phyloP scores from a whole-genome alignment of 1,140 invertebrate species.

The Trinorchestia longiramus region DNA sequence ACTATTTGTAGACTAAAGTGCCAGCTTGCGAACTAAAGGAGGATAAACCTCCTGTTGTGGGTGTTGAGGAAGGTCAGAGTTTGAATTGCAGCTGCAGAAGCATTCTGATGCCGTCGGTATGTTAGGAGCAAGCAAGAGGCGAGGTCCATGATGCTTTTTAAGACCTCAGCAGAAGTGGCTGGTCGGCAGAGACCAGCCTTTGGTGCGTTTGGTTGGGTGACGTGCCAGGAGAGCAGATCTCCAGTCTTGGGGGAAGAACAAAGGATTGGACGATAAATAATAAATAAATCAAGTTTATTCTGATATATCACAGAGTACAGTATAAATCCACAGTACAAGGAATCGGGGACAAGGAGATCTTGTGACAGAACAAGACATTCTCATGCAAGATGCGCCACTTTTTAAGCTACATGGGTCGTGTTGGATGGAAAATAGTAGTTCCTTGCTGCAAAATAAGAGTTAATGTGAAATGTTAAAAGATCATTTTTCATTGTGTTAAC shows the following conservation, averaged over 20 bases:
- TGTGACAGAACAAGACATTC: constrained; percentile 23
- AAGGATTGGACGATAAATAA: constrained; percentile 44
- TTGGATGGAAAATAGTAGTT: too few relatives aligned
- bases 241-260: constrained; percentile 46
- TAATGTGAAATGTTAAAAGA: too few relatives aligned
- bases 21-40: not conserved
- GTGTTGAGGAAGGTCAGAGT: not conserved
- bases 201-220: not conserved
- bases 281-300: too few relatives aligned
- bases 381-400: constrained; percentile 16
- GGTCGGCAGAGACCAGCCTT: not conserved
- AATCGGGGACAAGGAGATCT: constrained; percentile 34
- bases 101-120: constrained; percentile 35
- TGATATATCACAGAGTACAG: too few relatives aligned
- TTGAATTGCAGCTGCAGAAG: not conserved
- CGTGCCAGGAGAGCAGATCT: constrained; percentile 7
- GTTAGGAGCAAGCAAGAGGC: constrained; percentile 29
- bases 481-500: too few relatives aligned
- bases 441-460: too few relatives aligned
- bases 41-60: not conserved
- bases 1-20: not conserved
- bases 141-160: constrained; percentile 33
- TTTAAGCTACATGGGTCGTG: not conserved
- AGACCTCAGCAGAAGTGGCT: not conserved
- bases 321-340: too few relatives aligned